Base-by-base conservation (phyloP, 92 coral and sea anemone genomes). In the Siderastrea radians region DNA sequence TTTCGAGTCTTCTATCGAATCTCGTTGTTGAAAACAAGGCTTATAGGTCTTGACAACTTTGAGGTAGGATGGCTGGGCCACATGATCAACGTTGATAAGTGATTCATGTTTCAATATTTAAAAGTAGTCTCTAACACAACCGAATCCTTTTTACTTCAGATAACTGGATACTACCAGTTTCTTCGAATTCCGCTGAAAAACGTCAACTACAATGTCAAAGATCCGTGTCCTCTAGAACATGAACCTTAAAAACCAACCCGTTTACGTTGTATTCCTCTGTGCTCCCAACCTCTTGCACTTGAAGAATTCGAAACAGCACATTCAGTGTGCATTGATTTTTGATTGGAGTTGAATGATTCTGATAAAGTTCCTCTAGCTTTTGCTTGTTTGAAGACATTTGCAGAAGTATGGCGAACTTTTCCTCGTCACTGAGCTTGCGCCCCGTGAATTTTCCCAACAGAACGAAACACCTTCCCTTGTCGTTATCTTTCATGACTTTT, bases 401-500 rank as follows among this genome's bases (percentile, higher is more conserved):
- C 44, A 60, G 43, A 49, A 61, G 71, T 46, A 46, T 60, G 44
- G 70, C 46, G 13, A 61, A 14, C 71, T n/a, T 78, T 46, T 78
- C 82, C 58, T 78, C 70, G 6, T 78, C 57, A 1, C 55, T 48
- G 5, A 38, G 8, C 14, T 47, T 45, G 17, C 54, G 15, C 46
- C 82, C 54, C 46, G 71, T 47, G 14, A 78, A 62, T 45, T 60
- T 61, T 63, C 54, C 71, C 44, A 78, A 17, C 15, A 60, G 71
- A 78, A 62, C 82, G 11, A 78, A 78, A 49, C 82, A 78, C 67
- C 82, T 78, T 63, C 43, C 69, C 71, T 78, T 78, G 19, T 78
- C 82, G 46, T 46, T 78, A 61, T 15, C 14, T 17, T 60, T 78
- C 82, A 78, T 78, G 70, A 38, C 17, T 45, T 47, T 68, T 44